Conservation (phyloP, 2,113 vertebrate species). For the Hemibates koningsi region DNA sequence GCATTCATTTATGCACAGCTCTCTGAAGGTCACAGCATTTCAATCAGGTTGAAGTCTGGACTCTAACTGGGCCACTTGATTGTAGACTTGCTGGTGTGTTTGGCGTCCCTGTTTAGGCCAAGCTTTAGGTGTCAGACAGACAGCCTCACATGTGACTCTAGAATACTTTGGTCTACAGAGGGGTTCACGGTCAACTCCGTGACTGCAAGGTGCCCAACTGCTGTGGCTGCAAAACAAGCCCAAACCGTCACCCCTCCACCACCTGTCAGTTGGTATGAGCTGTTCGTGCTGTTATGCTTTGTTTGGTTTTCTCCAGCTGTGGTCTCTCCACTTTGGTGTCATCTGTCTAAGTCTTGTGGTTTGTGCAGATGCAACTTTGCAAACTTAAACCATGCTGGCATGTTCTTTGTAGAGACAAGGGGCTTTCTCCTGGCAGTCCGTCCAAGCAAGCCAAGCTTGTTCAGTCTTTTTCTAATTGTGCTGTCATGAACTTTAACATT, state of each 20-base stretch:
- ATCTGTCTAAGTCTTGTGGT: not conserved
- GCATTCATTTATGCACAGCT: not conserved
- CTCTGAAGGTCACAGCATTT: not conserved
- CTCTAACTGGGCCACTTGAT: not conserved
- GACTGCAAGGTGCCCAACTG: not conserved
- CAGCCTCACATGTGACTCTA: not conserved
- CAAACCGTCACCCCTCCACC: not conserved
- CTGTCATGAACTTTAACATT: not conserved
- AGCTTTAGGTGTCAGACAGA: not conserved
- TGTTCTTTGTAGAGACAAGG: not conserved
- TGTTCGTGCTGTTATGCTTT: not conserved
- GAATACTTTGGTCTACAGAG: not conserved
- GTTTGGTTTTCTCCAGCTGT: not conserved
- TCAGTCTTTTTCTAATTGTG: not conserved
- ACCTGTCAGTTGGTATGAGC: not conserved
- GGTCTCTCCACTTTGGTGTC: not conserved
- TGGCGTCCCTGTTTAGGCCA: not conserved
- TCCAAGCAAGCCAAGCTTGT: not conserved
- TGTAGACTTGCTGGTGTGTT: not conserved
- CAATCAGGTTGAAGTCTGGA: not conserved
- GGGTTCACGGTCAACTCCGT: rapidly evolving
- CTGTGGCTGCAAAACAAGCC: not conserved
- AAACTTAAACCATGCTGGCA: not conserved
- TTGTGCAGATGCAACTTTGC: not conserved
- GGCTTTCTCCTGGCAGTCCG: not conserved